These are phyloP conservation scores for Cricetomys ansorgei DNA, from an alignment of 2,113 vertebrate species.

Conservation along the genomic window DNA sequence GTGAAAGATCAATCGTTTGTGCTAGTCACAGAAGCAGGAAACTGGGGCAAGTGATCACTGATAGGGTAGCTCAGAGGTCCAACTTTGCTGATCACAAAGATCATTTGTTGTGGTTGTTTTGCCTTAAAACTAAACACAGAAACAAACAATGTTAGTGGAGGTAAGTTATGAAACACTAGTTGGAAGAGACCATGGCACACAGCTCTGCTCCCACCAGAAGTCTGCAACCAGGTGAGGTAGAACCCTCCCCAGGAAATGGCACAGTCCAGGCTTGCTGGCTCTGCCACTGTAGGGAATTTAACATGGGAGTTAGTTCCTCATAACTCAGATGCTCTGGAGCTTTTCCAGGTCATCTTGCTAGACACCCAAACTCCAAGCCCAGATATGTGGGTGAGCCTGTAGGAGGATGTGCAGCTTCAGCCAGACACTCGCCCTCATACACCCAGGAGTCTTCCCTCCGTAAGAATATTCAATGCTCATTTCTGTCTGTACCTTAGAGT, in stretches of 20 bases:
- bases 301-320: not conserved
- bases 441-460: not conserved
- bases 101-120: not conserved
- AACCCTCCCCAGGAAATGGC: not conserved
- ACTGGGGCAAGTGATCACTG: fast-evolving
- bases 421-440: not conserved
- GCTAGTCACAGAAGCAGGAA: not conserved
- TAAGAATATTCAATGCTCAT: not conserved
- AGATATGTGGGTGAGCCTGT: not conserved
- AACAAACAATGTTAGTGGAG: not conserved
- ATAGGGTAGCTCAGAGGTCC: not conserved
- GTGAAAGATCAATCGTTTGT: not conserved
- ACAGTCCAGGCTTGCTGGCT: not conserved
- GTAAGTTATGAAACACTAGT: fast-evolving
- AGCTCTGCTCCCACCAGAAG: not conserved
- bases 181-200: not conserved
- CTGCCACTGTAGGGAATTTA: not conserved
- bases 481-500: constrained; percentile 10
- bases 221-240: fast-evolving
- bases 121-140: not conserved
- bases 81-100: no score
- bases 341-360: not conserved
- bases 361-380: not conserved
- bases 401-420: not conserved
- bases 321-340: not conserved